Base-by-base conservation (phyloP, 2,797 vertebrate species). In the Rhinogobio ventralis region DNA sequence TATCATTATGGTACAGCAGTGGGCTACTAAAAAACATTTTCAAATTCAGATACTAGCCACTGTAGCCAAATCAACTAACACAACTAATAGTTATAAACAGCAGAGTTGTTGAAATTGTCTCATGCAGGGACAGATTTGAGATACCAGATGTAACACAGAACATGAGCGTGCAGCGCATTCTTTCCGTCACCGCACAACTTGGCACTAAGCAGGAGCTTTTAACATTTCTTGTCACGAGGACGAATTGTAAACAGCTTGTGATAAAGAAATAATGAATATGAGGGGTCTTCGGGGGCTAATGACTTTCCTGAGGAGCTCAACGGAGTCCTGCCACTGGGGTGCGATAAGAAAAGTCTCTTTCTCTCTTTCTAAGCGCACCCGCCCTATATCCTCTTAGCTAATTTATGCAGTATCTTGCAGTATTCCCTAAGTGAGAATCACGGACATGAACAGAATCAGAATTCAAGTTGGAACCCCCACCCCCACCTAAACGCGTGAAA, bases 321-420 rank as follows among this genome's bases (percentile, higher is more conserved):
- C 30, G 15, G 23, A 79, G 68, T 51, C 57, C 33, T 76, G 55
- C 74, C 69, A 78, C 72, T 46, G 75, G 79, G 62, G 53, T 39
- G 28, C 45, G 55, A 85, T 80, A 72, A 80, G 76, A 85, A 55
- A 28, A 33, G 30, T 73, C 72, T 45, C 82, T 84, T 33, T 20
- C 71, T 46, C 62, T 76, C 78, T 53, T 62, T 84, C 89, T 79
- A 89, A 45, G 68, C 53, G 28, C 68, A 78, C 57, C 66, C 4
- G 9, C 33, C 81, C 71, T 67, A 36, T 71, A 66, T 55, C 25
- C 73, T 74, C 79, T 71, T 81, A 57, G 69, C 93, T 95, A 92
- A 95, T 95, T 93, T 93, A 95, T 95, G 92, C 93, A 90, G 90
- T 89, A 93, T 92, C 90, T 93, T 93, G 93, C 93, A 88, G 93